phyloP scores from a whole-genome alignment of 2,888 invertebrate species.

The Opisthograptis luteolata region DNA sequence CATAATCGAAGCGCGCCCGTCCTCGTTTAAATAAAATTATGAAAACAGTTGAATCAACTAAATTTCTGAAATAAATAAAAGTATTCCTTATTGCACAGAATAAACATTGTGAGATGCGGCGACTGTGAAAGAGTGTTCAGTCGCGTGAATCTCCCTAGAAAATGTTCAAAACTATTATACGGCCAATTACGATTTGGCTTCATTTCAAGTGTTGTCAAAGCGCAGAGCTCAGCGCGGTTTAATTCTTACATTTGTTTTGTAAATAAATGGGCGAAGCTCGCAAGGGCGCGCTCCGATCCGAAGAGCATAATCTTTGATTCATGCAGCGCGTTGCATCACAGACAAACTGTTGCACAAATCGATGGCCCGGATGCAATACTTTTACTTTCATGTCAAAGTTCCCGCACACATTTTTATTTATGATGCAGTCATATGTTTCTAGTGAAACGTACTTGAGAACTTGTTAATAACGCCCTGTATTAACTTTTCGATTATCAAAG shows the following conservation, averaged over 20 bases:
- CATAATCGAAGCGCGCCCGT: too few relatives aligned
- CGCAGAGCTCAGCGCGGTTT: not conserved
- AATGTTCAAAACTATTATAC: conserved; percentile 30
- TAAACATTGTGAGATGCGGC: not conserved
- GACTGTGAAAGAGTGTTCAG: not conserved
- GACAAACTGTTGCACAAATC: conserved; percentile 20
- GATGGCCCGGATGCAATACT: conserved; percentile 13
- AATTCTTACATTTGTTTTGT: not conserved
- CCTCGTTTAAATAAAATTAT: not conserved
- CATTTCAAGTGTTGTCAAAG: conserved; percentile 31
- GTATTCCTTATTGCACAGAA: conserved; percentile 3
- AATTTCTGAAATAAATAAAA: not conserved
- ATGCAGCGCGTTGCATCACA: conserved; percentile 3
- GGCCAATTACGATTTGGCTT: conserved; percentile 36
- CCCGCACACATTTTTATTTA: conserved; percentile 20
- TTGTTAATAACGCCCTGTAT: too few relatives aligned
- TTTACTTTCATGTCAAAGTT: conserved; percentile 22
- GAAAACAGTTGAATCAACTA: not conserved
- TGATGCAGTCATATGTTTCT: not conserved
- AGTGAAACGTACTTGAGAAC: not conserved
- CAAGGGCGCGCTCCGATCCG: not conserved
- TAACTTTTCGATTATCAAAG: too few relatives aligned
- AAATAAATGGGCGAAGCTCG: not conserved
- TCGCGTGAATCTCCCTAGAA: conserved; percentile 23
- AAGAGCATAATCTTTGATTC: not conserved